Evolutionary conservation across 2,888 invertebrate species (phyloP), one percentile per base, ranked within the genome.

Genomic region (Apoda limacodes): DNA sequence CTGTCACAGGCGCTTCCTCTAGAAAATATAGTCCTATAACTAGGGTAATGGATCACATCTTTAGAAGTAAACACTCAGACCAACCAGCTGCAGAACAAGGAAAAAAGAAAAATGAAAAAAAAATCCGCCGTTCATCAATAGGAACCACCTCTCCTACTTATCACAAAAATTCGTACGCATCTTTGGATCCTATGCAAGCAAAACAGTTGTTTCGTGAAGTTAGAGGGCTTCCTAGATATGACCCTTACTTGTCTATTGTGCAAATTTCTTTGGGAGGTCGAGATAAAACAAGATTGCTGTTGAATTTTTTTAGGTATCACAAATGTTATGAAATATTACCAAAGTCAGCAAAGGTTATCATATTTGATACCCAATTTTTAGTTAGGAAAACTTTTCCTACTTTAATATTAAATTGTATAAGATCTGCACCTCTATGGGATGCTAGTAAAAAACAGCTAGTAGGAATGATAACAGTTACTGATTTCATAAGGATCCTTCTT

Each of bases 321-420:
- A 78, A 78, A 55, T 80, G 80, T 51, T 71, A 80, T 40, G 80
- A 80, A 60, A 78, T 80, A 30, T 55, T 80, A 44, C 80, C 80
- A 24, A 80, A 78, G 49, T 80, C 80, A 37, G 80, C 80, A 30
- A 80, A 80, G 63, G 72, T 80, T 21, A 80, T 80, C 33, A 78
- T 80, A 55, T 80, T 80, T 45, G 80, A 80, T 51, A 80, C 80
- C 17, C 71, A 76, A 46, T 80, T 80, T 55, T 64, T 65, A 43
- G 80, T 80, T 9, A 61, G 61, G 34, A 80, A 80, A 62, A 75
- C 80, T 3, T 80, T 80, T 60, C 74, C 76, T 13, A 76, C 80
- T 2, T 54, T 80, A 34, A 75, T 80, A 41, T 80, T 78, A 14
- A 76, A 80, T 38, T 80, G 80, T 25, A 80, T 80, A 41, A 60